Percentiles rank a stretch among this genome's conserved stretches.
Conservation (phyloP, 2,113 vertebrate genomes). For the Hassar affinis region DNA sequence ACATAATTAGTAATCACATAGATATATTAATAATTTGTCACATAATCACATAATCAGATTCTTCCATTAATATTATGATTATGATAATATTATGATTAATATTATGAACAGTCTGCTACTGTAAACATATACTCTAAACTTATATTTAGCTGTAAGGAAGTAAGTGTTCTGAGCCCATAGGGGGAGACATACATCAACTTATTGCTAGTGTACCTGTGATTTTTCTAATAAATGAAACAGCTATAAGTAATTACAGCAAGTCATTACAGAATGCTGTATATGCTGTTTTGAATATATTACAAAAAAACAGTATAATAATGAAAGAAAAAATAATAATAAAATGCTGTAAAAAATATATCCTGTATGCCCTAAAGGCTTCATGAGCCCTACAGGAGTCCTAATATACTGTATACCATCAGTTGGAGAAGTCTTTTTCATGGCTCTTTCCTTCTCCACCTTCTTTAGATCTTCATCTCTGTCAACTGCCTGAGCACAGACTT, state of each 20-base stretch:
- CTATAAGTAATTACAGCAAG: background rate
- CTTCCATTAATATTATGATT: background rate
- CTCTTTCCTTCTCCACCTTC: background rate
- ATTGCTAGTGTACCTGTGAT: background rate
- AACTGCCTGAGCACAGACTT: conserved; percentile 99
- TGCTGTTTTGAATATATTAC: background rate
- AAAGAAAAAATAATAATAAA: background rate
- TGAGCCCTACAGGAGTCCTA: background rate
- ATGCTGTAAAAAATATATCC: background rate
- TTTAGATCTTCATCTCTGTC: conserved; percentile 95
- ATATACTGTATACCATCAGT: background rate
- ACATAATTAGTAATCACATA: background rate
- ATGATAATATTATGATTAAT: background rate
- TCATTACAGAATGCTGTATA: background rate
- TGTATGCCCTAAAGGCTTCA: background rate
- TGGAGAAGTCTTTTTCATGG: background rate
- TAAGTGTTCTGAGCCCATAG: conserved; percentile 54
- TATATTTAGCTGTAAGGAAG: background rate
- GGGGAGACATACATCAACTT: conserved; percentile 54
- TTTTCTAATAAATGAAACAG: background rate
- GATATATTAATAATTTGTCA: background rate
- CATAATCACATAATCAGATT: no score
- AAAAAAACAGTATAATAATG: background rate
- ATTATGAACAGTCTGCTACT: background rate
- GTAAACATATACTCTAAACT: background rate